A percentile compares a stretch with the other conserved stretches of the same genome.
Evolutionary conservation across 2,113 vertebrate species (phyloP).

Genomic region (Strix aluco): DNA sequence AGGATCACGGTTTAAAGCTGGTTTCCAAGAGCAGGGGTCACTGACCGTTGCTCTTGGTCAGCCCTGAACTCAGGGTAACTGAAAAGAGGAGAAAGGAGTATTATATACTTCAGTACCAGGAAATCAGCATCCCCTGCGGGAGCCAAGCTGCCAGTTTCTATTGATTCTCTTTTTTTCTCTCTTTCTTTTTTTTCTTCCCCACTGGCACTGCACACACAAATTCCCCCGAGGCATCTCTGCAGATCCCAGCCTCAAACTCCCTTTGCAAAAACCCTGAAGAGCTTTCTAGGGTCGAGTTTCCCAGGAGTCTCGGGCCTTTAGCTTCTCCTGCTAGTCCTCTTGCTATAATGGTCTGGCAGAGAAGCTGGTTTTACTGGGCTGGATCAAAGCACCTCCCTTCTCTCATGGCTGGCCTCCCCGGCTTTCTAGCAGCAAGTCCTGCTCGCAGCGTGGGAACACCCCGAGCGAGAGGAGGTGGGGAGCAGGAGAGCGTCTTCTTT

Average conservation of each 20-base stretch:
- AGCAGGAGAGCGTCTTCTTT: background rate
- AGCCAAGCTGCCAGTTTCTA: background rate
- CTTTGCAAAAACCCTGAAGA: background rate
- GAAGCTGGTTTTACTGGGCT: background rate
- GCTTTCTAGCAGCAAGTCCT: background rate
- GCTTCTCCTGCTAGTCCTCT: background rate
- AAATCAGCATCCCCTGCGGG: background rate
- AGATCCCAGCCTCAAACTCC: background rate
- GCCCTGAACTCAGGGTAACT: slow-evolving; percentile 36
- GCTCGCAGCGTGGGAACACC: background rate
- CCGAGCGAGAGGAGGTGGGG: background rate
- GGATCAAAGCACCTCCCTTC: background rate
- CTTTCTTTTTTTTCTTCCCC: background rate
- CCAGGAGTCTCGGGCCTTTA: fast-evolving
- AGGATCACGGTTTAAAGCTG: background rate
- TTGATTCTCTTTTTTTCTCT: background rate
- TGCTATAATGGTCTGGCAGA: background rate
- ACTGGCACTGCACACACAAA: background rate
- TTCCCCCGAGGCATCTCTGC: background rate
- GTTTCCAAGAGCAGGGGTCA: background rate
- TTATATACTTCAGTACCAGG: background rate
- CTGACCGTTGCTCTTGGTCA: background rate
- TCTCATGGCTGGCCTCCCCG: background rate
- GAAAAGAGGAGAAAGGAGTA: slow-evolving; percentile 2
- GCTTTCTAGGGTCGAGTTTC: background rate